phyloP scores from a whole-genome alignment of 2,888 invertebrate genomes.

The Acholoe squamosa region DNA sequence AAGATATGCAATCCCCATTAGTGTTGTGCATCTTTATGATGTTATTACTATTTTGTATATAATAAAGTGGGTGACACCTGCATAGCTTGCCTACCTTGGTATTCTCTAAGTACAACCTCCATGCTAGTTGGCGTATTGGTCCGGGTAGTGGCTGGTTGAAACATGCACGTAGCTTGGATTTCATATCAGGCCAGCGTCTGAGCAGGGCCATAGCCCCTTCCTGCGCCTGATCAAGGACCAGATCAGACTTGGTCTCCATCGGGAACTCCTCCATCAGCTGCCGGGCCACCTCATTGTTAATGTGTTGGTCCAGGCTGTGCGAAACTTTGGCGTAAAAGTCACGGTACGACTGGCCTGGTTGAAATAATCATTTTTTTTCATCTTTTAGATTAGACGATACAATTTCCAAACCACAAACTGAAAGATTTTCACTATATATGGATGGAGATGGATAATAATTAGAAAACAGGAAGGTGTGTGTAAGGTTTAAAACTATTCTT shows the following conservation, averaged over 20 bases:
- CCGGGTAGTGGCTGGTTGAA: conserved; percentile 81
- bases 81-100: conserved; percentile 71
- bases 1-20: too few species aligned
- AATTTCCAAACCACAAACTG: too few species aligned
- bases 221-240: conserved; percentile 77
- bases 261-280: conserved; percentile 79
- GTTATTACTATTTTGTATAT: too few species aligned
- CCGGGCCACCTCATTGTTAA: conserved; percentile 81
- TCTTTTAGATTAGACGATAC: too few species aligned
- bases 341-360: conserved; percentile 76
- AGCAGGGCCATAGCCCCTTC: conserved; percentile 81
- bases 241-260: conserved; percentile 80
- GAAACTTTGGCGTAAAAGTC: conserved; percentile 79
- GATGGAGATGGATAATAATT: too few species aligned
- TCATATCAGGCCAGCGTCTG: conserved; percentile 82
- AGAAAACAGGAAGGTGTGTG: too few species aligned
- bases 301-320: conserved; percentile 78
- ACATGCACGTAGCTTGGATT: conserved; percentile 79
- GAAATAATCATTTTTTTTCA: too few species aligned
- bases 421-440: too few species aligned
- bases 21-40: too few species aligned
- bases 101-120: conserved; percentile 81
- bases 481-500: too few species aligned
- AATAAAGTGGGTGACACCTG: too few species aligned
- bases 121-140: conserved; percentile 78